These are phyloP conservation scores for Stenichneumon culpator DNA, from an alignment of 2,888 invertebrate species.

Conservation along the genomic window DNA sequence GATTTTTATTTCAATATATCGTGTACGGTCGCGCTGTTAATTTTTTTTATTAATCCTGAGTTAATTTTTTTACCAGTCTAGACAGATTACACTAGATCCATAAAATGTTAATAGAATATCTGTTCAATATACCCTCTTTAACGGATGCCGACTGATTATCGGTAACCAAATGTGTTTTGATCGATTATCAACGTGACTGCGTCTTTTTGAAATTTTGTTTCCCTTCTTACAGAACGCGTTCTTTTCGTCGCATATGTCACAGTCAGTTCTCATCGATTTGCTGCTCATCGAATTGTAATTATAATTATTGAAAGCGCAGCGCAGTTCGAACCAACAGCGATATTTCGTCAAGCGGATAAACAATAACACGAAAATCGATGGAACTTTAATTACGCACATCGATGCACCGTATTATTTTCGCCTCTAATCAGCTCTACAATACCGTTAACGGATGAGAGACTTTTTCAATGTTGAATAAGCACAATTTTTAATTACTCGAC, in stretches of 20 bases:
- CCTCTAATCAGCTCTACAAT: background rate
- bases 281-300: background rate
- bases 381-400: slow-evolving; percentile 7
- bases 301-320: background rate
- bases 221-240: background rate
- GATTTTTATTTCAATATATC: background rate
- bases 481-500: slow-evolving; percentile 10
- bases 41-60: no score
- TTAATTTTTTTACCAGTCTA: background rate
- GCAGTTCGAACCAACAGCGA: background rate
- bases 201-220: background rate
- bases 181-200: slow-evolving; percentile 3
- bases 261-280: background rate
- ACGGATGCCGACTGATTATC: background rate
- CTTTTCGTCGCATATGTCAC: background rate
- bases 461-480: background rate
- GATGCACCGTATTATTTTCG: background rate
- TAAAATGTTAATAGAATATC: background rate
- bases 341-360: slow-evolving; percentile 5
- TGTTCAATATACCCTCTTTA: background rate
- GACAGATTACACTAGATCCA: background rate
- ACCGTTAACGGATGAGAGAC: slow-evolving; percentile 2
- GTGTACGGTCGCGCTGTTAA: background rate
- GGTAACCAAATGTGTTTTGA: background rate
- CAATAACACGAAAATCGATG: background rate